phyloP scores from a whole-genome alignment of 2,888 invertebrate genomes.

The Odontocolon sp. region DNA sequence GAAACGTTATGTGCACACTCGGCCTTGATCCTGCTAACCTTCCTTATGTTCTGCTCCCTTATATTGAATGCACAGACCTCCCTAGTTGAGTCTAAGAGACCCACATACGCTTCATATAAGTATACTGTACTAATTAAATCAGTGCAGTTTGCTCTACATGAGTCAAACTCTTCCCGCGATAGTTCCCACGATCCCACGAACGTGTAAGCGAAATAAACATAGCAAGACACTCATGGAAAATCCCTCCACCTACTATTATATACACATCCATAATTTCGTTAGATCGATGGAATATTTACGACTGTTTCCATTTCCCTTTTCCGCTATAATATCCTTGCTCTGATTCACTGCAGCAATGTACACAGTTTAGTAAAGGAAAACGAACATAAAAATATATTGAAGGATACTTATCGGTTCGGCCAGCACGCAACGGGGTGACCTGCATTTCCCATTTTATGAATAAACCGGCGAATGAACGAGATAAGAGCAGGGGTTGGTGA shows the following conservation, averaged over 20 bases:
- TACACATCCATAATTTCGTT: neutral
- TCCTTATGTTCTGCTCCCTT: conserved; percentile 39
- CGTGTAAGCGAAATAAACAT: conserved; percentile 22
- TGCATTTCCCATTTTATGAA: conserved; percentile 47
- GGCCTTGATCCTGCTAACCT: conserved; percentile 54
- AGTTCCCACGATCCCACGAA: conserved; percentile 51
- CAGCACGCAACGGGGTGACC: conserved; percentile 9
- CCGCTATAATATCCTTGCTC: neutral
- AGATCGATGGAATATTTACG: neutral
- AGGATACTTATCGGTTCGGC: neutral
- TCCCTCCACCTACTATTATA: neutral
- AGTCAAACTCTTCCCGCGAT: conserved; percentile 27
- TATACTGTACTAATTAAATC: conserved; percentile 47
- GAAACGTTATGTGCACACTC: conserved; percentile 21
- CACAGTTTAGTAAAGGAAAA: neutral
- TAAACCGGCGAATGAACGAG: neutral
- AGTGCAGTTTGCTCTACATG: conserved; percentile 44
- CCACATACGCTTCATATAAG: conserved; percentile 7
- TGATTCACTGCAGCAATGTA: too few relatives aligned
- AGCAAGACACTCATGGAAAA: conserved; percentile 2
- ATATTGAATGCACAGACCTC: neutral
- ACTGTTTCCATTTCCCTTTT: neutral
- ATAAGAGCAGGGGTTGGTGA: neutral
- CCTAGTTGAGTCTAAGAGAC: conserved; percentile 12
- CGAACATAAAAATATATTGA: neutral